These are phyloP conservation scores for Scaptomyza flava DNA, from an alignment of 2,888 invertebrate species.

Conservation along the genomic window DNA sequence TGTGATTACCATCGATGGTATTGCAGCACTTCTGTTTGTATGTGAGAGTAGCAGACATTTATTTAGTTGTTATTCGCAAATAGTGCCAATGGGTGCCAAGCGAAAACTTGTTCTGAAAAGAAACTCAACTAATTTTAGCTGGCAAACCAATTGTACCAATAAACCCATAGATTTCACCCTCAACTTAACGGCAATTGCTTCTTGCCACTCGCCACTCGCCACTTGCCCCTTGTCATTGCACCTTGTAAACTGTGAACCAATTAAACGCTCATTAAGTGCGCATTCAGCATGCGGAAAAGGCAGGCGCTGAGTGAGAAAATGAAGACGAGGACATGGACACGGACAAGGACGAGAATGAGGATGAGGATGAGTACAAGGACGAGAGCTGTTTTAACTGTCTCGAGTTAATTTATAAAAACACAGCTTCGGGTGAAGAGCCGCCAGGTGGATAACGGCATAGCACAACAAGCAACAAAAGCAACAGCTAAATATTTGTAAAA, in stretches of 20 bases:
- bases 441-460: conserved; percentile 20
- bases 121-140: conserved; percentile 64
- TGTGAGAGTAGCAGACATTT: no score
- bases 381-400: conserved; percentile 53
- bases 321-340: neutral
- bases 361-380: conserved; percentile 17
- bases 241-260: conserved; percentile 73
- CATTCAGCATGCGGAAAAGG: conserved; percentile 49
- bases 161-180: neutral
- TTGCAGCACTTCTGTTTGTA: no score
- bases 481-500: conserved; percentile 23
- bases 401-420: conserved; percentile 67
- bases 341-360: conserved; percentile 27
- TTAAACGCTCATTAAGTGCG: conserved; percentile 77
- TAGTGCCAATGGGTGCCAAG: conserved; percentile 48
- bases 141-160: conserved; percentile 23
- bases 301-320: conserved; percentile 20
- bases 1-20: no score
- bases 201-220: neutral
- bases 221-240: conserved; percentile 26
- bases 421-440: conserved; percentile 46
- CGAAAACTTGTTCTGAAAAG: conserved; percentile 62
- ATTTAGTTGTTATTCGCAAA: no score
- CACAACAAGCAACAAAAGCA: conserved; percentile 5
- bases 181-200: no score